Percentiles rank a stretch among this genome's conserved stretches.
Evolutionary conservation across 2,797 vertebrate species (phyloP).

Genomic region (Lycodopsis pacificus): DNA sequence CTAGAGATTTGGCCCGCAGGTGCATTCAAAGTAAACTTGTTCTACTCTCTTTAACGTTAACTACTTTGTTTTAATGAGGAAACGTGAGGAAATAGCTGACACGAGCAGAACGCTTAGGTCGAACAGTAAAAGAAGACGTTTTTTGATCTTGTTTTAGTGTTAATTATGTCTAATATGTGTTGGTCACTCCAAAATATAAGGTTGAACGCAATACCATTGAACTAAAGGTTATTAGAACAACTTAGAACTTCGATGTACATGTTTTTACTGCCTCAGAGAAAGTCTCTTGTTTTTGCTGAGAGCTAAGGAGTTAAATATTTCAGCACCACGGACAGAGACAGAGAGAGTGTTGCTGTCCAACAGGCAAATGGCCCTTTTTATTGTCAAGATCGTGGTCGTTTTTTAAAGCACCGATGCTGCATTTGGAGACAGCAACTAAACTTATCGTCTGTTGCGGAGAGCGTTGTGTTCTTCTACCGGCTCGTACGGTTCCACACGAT

Average conservation of each 20-base stretch:
- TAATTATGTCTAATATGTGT: background rate
- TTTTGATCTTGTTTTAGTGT: background rate
- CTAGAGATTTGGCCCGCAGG: background rate
- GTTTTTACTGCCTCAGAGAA: background rate
- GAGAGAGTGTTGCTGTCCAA: background rate
- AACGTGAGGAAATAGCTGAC: background rate
- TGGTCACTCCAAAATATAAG: background rate
- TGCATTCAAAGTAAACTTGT: background rate
- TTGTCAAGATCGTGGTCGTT: background rate
- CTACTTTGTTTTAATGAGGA: background rate
- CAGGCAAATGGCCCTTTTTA: background rate
- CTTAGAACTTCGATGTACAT: background rate
- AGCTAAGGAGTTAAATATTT: background rate
- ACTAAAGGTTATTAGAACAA: background rate
- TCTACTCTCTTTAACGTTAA: background rate
- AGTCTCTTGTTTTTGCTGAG: background rate
- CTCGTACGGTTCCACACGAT: background rate
- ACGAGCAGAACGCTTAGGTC: background rate
- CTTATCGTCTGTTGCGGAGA: background rate
- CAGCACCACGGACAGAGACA: conserved; percentile 29
- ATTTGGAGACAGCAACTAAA: background rate
- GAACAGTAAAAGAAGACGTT: too few relatives aligned
- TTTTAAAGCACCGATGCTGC: background rate
- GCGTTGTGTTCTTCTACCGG: background rate
- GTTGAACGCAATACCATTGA: background rate